Evolutionary conservation across 2,888 invertebrate genomes (phyloP), one percentile per base, ranked within the genome.

Genomic region (Melitaea athalia): DNA sequence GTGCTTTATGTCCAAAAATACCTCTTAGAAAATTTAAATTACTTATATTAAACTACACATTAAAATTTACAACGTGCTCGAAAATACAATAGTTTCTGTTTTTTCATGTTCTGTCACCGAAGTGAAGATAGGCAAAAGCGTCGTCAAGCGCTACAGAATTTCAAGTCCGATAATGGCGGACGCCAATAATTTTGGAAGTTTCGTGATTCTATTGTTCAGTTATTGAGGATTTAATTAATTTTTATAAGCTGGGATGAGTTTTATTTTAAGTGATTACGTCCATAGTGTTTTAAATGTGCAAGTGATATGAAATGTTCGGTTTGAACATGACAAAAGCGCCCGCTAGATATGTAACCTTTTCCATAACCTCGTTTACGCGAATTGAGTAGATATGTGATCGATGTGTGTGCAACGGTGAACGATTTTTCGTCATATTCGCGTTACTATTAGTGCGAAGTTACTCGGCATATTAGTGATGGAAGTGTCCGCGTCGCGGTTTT

Each of bases 341-440:
- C 84, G 86, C 87, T 87, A 91, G 94, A 94, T 93, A 93, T 94
- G 94, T 94, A 94, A 94, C 94, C 94, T 94, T 94, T 94, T 94
- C 94, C 94, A 94, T 95, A 95, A 95, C 95, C 95, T 95, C 95
- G 94, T 94, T 95, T 94, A 94, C 94, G 94, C 94, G 94, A 95
- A 94, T 95, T 94, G 94, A 94, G 94, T 95, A 94, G 95, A 94
- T 94, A 95, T 94, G 94, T 94, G 95, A 95, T 94, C 94, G 94
- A 94, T 95, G 95, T 94, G 91, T 94, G 94, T 94, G 94, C 94
- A 94, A 94, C 94, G 94, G 94, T 94, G 94, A 94, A 94, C 94
- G 94, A 94, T 93, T 85, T 87, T 87, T 92, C 91, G 91, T 90
- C 90, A 89, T 87, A 89, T 89, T 90, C 83, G 85, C 86, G 87